Evolutionary conservation across 1,140 invertebrate species (phyloP), one percentile per base, ranked within the genome.

Genomic region (Elymnias hypermnestra): DNA sequence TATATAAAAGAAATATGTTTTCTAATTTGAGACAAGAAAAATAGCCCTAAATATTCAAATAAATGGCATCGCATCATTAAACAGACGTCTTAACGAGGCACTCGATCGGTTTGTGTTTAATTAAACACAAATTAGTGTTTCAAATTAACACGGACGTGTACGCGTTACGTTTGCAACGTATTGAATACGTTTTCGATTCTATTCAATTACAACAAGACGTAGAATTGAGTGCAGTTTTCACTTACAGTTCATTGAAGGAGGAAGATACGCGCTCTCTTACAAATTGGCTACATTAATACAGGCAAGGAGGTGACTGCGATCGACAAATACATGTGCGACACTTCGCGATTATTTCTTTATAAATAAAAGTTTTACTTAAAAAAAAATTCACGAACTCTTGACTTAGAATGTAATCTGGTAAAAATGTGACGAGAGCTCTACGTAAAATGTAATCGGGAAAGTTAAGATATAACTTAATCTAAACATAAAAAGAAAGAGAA

Each of bases 261-360:
- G 74, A 57, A 51, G 64, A 78, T 76, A n/a, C 73, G 71, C 69
- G 72, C 68, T 65, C 64, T 72, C 63, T 73, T 78, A 83, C 78
- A 79, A 83, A 83, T 83, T 72, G 73, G 70, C 72, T 55, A 45
- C 73, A 83, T 83, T 83, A 74, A 76, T 77, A 83, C 55, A 72
- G 59, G 61, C 62, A 69, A 62, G 57, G 58, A 51, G 40, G 59
- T 50, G 1, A 49, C 18, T 3, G 3, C 14, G 33, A 55, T 46
- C 69, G 45, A 50, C 28, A 1, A 37, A 52, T 25, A 5, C 31
- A 5, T 4, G 56, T 68, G 68, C 63, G 21, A 23, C n/a, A 4
- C 31, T 17, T 10, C n/a, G 5, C n/a, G n/a, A n/a, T n/a, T n/a
- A n/a, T n/a, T n/a, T n/a, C n/a, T n/a, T n/a, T n/a, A n/a, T n/a